These are phyloP conservation scores for Pseudocheirus occidentalis DNA, from an alignment of 2,797 vertebrate species.

Conservation along the genomic window DNA sequence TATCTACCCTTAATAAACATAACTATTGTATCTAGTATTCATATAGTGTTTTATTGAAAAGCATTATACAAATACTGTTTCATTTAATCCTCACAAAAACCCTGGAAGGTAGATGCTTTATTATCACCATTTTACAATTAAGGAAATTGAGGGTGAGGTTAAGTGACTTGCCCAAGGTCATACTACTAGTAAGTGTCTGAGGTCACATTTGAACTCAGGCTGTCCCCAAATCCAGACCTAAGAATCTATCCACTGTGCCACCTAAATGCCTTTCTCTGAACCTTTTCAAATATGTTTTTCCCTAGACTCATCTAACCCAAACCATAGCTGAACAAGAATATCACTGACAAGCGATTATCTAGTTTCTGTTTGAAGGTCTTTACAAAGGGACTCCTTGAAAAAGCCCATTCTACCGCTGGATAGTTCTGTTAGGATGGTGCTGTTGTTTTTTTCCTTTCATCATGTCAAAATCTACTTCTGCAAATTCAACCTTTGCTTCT, in stretches of 20 bases:
- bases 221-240: background rate
- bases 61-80: background rate
- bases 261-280: background rate
- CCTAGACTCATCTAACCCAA: background rate
- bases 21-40: background rate
- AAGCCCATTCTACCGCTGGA: background rate
- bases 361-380: background rate
- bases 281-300: background rate
- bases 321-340: background rate
- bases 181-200: background rate
- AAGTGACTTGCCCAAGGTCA: background rate
- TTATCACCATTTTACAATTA: background rate
- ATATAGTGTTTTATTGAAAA: background rate
- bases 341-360: background rate
- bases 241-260: background rate
- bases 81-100: background rate
- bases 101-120: background rate
- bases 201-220: background rate
- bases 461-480: background rate
- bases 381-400: background rate
- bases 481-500: background rate
- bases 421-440: background rate
- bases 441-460: background rate
- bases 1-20: background rate
- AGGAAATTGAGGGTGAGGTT: background rate